Base-by-base conservation (phyloP, 37 sponge, comb jelly and placozoan genomes). In the Axinella damicornis region DNA sequence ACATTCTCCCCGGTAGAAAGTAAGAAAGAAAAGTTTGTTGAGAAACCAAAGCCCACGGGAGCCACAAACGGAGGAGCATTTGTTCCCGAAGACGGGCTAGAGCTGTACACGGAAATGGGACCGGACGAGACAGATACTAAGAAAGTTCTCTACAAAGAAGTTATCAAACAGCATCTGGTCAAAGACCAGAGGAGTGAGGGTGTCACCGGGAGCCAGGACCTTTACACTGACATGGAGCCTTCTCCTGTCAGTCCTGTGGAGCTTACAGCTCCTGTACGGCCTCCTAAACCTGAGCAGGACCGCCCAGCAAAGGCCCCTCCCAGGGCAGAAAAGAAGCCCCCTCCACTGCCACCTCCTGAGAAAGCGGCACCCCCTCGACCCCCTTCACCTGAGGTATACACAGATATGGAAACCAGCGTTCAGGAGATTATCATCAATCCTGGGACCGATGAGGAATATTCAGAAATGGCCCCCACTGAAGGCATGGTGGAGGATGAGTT, bases 181-280 rank as follows among this genome's bases (percentile, higher is more conserved):
- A 27, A 31, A 2, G 31, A 35, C 31, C 46, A 46, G 46, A 46
- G 46, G 9, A 46, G 46, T 46, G 46, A 46, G 46, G 46, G 46
- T 4, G 46, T 46, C 9, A 46, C 31, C 6, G 73, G 24, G 19
- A 18, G 46, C 22, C 22, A 27, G 78, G 86, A 77, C n/a, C 52
- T 75, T 2, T 84, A 84, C 69, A 84, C 77, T 36, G 75, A 74
- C 37, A 67, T 84, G 85, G 57, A 75, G 5, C 17, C 34, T 75
- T 36, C 53, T 18, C 21, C 62, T 25, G 18, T 6, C 0, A 6
- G 35, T 18, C 21, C 62, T 25, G 18, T 6, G 2, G 14, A 72
- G 35, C 4, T 27, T 18, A 18, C 39, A 32, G n/a, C 31, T 33
- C 27, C 35, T 36, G 41, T 52, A 69, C 41, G 19, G 18, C 34